phyloP scores from a whole-genome alignment of 2,888 invertebrate species.

The Cataglyphis livida region DNA sequence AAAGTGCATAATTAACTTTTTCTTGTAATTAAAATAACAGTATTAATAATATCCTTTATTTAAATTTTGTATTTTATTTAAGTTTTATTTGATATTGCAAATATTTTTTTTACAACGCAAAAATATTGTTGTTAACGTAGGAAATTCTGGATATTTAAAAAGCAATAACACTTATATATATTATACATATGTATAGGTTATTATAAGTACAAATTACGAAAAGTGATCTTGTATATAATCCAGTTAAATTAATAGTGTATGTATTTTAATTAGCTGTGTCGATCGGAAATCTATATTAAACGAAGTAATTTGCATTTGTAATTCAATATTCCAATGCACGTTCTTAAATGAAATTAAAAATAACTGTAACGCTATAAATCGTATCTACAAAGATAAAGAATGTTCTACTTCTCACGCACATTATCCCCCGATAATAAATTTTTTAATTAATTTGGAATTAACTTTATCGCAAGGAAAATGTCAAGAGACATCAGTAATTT shows the following conservation, averaged over 20 bases:
- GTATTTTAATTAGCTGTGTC: constrained; percentile 1
- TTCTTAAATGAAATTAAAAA: constrained; percentile 1
- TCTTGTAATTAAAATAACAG: background rate
- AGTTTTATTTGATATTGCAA: background rate
- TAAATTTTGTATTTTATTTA: background rate
- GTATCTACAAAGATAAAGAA: background rate
- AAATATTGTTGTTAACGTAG: background rate
- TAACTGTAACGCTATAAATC: background rate
- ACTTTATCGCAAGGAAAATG: background rate
- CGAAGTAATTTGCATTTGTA: background rate
- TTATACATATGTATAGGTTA: too few relatives aligned
- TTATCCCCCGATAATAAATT: background rate
- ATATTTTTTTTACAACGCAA: background rate
- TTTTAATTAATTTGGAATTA: background rate
- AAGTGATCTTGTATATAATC: background rate
- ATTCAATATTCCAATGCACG: background rate
- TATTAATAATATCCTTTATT: background rate
- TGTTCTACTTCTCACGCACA: background rate
- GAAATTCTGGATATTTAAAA: background rate
- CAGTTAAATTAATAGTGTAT: background rate
- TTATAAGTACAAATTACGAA: background rate
- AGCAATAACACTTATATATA: background rate
- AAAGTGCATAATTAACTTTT: constrained; percentile 32
- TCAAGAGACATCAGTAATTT: background rate
- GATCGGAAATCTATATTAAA: constrained; percentile 11